Base-by-base conservation (phyloP, 2,113 vertebrate genomes). In the Dinomys branickii region DNA sequence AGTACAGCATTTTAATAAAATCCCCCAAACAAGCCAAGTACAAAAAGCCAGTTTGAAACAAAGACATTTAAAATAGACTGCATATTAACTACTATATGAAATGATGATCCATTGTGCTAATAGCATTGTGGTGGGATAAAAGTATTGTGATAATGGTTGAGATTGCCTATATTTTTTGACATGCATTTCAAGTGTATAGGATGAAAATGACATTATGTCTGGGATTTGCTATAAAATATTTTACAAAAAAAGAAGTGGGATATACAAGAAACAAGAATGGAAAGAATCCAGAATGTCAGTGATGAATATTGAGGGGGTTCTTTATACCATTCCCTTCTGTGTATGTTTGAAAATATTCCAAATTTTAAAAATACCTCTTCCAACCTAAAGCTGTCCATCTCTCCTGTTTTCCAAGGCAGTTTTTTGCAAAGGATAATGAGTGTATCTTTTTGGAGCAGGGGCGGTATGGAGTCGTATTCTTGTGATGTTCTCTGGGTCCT, bases 301-400 rank as follows among this genome's bases (percentile, higher is more conserved):
- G 35, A 77, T 84, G 26, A 26, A 22, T 71, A 69, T 75, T 54
- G 67, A 26, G 3, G 3, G 16, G 17, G 11, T 59, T 87, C 41
- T 30, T 88, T 63, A 52, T 35, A 81, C 9, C 75, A 71, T 80
- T 69, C 8, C 26, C 35, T 90, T 90, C 35, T 75, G 26, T 44
- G 7, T 85, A 63, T 94, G 12, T 88, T 84, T 95, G 35, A 88
- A 96, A 95, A 61, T 73, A 73, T 67, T 91, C 47, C 24, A 59
- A 69, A 44, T 82, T 75, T 73, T n/a, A 0, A 7, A 67, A 88
- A 88, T 67, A 41, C n/a, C 3, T 78, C 75, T 84, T 90, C 38
- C 16, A 88, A 28, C 17, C 16, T 91, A 82, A 82, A 73, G 73
- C 3, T 47, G 17, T 71, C 44, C 58, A 24, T 81, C n/a, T 81